Conservation (phyloP, 2,113 vertebrate species). For the Syrmaticus mikado region DNA sequence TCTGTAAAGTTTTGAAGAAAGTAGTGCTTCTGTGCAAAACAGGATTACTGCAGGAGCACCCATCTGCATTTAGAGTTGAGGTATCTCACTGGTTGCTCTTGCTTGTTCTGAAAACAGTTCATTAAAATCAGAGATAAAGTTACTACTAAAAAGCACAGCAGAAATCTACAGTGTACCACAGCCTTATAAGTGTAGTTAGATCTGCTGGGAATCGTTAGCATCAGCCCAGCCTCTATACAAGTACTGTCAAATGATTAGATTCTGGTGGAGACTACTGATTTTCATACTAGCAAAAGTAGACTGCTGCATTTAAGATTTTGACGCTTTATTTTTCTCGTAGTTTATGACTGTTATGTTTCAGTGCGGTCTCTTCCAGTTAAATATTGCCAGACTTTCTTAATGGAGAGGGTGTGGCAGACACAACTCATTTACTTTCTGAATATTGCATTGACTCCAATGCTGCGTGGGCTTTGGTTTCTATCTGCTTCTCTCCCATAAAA, state of each 20-base stretch:
- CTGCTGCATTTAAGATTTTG: neutral
- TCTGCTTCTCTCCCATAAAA: neutral
- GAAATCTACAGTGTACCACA: neutral
- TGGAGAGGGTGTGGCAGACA: constrained; percentile 5
- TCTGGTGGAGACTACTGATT: neutral
- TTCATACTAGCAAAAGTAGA: neutral
- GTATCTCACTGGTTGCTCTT: neutral
- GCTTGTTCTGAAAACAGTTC: neutral
- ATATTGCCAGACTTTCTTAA: neutral
- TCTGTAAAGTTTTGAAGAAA: neutral
- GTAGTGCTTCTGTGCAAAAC: neutral
- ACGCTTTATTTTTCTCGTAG: neutral
- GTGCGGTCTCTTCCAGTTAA: neutral
- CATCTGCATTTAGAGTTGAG: neutral
- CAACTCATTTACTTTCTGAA: neutral
- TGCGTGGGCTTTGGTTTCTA: neutral
- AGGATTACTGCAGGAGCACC: neutral
- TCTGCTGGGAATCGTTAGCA: neutral
- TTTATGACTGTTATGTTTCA: neutral
- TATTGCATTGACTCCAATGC: neutral
- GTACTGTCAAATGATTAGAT: neutral
- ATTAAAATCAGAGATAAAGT: neutral
- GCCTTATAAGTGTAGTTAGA: neutral
- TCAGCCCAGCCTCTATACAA: neutral
- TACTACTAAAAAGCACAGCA: neutral